phyloP scores from a whole-genome alignment of 2,113 vertebrate genomes.

The Pygoscelis adeliae region DNA sequence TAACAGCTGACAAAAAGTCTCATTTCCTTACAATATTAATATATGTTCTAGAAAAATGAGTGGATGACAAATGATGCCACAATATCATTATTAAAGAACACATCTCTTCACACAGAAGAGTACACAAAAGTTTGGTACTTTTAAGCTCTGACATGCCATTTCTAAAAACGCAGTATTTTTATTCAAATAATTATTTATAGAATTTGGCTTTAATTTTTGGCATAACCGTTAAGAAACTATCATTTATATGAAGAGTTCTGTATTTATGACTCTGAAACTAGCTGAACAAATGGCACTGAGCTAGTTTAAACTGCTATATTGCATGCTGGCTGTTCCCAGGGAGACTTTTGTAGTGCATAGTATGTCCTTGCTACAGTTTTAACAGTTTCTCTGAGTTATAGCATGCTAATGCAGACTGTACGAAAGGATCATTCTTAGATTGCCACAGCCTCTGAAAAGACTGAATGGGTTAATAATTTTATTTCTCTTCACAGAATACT shows the following conservation, averaged over 20 bases:
- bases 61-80: fast-evolving
- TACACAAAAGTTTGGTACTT: background rate
- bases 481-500: background rate
- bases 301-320: background rate
- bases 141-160: background rate
- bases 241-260: background rate
- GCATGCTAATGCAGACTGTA: background rate
- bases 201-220: background rate
- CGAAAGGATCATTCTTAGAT: background rate
- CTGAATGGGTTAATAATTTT: background rate
- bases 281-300: background rate
- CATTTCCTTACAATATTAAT: background rate
- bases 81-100: background rate
- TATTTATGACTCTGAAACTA: background rate
- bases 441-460: background rate
- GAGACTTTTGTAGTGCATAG: background rate
- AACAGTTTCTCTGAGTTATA: background rate
- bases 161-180: background rate
- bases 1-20: background rate
- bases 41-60: background rate
- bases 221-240: background rate
- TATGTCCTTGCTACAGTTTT: background rate
- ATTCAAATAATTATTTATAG: background rate
- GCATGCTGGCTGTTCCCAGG: background rate
- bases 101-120: background rate